These are phyloP conservation scores for Drosophila pruinosa DNA, from an alignment of 1,140 invertebrate species.

Conservation along the genomic window DNA sequence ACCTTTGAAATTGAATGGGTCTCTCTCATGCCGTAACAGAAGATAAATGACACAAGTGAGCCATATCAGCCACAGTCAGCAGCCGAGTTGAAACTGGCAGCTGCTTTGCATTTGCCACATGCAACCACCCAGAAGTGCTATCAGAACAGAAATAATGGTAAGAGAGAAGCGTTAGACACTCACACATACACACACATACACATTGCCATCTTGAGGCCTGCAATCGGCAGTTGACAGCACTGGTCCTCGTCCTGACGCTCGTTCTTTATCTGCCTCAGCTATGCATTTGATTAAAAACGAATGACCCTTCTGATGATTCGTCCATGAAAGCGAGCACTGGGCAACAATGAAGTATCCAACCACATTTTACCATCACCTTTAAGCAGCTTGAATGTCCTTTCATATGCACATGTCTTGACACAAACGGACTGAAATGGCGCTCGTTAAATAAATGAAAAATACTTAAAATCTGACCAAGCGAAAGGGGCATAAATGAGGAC, in stretches of 20 bases:
- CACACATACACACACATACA: slow-evolving; percentile 23
- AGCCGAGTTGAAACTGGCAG: slow-evolving; percentile 32
- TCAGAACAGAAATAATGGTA: not conserved
- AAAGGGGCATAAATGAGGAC: not conserved
- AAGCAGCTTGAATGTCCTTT: slow-evolving; percentile 46
- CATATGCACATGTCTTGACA: slow-evolving; percentile 64
- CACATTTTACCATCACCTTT: slow-evolving; percentile 24
- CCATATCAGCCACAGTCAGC: slow-evolving; percentile 58
- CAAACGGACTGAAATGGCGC: slow-evolving; percentile 45
- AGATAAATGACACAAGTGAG: slow-evolving; percentile 80
- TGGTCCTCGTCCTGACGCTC: slow-evolving; percentile 6
- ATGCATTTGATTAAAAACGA: slow-evolving; percentile 74
- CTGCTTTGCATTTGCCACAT: slow-evolving; percentile 59
- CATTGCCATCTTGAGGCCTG: slow-evolving; percentile 75
- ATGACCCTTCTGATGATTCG: slow-evolving; percentile 57
- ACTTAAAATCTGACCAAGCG: slow-evolving; percentile 2
- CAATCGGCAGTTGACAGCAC: slow-evolving; percentile 53
- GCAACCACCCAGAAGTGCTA: slow-evolving; percentile 7
- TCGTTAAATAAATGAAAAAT: slow-evolving; percentile 53
- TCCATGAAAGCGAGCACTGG: slow-evolving; percentile 23
- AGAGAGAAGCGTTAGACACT: slow-evolving; percentile 25
- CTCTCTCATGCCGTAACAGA: slow-evolving; percentile 69
- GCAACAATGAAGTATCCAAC: not conserved
- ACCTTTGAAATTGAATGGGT: slow-evolving; percentile 73
- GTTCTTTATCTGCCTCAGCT: slow-evolving; percentile 31